phyloP scores from a whole-genome alignment of 2,113 vertebrate genomes.

The Silurus glanis region DNA sequence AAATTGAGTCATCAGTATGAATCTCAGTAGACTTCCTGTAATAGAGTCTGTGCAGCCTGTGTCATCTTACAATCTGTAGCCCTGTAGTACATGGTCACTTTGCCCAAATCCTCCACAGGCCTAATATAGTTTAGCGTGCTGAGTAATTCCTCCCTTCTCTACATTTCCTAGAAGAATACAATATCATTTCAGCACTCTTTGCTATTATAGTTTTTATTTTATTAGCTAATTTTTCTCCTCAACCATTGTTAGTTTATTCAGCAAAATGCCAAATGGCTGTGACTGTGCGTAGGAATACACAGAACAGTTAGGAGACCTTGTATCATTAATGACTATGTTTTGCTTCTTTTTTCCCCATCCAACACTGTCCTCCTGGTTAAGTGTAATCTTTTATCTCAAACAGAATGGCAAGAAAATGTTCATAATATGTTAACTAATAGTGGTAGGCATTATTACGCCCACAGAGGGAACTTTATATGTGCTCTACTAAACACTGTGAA shows the following conservation, averaged over 20 bases:
- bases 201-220: not conserved
- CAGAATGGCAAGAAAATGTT: constrained; percentile 25
- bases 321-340: constrained; percentile 35
- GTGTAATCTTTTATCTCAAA: constrained; percentile 21
- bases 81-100: not conserved
- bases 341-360: not conserved
- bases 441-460: constrained; percentile 4
- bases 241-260: constrained; percentile 18
- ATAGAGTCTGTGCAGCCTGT: not conserved
- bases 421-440: constrained; percentile 24
- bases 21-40: not conserved
- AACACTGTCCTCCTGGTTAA: constrained; percentile 28
- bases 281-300: constrained; percentile 31
- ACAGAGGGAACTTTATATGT: constrained; percentile 6
- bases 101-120: not conserved
- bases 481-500: not conserved
- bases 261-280: constrained; percentile 38
- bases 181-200: constrained; percentile 15
- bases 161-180: not conserved
- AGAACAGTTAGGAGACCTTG: constrained; percentile 28
- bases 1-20: constrained; percentile 21
- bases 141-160: not conserved
- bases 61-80: not conserved
- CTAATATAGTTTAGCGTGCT: not conserved
- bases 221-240: constrained; percentile 19